Evolutionary conservation across 2,113 vertebrate species (phyloP).

Genomic region (Phodopus roborovskii): DNA sequence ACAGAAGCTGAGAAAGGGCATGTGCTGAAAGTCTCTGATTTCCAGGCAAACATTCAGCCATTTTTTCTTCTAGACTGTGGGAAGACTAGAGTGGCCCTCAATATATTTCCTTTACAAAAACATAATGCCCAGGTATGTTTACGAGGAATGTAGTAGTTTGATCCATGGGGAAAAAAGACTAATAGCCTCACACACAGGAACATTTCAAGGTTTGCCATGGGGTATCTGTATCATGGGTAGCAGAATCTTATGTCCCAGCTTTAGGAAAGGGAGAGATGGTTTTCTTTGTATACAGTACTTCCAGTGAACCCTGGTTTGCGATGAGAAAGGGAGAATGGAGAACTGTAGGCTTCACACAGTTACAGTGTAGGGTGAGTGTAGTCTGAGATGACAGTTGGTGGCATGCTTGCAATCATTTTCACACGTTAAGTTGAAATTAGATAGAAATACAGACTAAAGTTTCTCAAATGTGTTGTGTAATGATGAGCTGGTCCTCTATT

Average conservation of each 20-base stretch:
- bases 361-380: not conserved
- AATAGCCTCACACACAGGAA: not conserved
- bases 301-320: not conserved
- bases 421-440: not conserved
- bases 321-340: not conserved
- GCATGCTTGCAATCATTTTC: not conserved
- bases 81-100: not conserved
- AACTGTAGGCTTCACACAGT: not conserved
- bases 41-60: not conserved
- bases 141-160: not conserved
- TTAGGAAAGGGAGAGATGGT: not conserved
- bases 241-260: not conserved
- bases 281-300: not conserved
- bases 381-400: not conserved
- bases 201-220: rapidly evolving
- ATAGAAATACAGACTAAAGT: not conserved
- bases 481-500: not conserved
- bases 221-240: not conserved
- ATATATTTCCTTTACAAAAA: conserved; percentile 7
- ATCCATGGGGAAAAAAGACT: too few species aligned
- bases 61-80: not conserved
- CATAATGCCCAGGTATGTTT: not conserved
- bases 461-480: not conserved
- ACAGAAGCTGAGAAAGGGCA: not conserved
- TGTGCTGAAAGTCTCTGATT: not conserved